Conservation (phyloP, 2,797 vertebrate genomes). For the Enteromius radiatus region DNA sequence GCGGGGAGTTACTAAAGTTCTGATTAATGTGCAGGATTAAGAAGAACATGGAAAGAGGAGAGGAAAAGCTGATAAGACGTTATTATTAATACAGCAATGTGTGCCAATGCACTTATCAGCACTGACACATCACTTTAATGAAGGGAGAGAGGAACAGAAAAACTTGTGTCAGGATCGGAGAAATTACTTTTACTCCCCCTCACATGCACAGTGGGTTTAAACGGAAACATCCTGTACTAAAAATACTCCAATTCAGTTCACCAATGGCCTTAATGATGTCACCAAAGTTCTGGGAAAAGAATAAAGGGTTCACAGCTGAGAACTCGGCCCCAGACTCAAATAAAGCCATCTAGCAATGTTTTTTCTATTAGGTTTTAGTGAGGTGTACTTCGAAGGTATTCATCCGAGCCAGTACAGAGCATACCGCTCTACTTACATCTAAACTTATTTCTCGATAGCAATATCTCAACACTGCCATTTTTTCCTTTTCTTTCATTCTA, state of each 20-base stretch:
- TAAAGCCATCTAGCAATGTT: not conserved
- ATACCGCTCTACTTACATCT: not conserved
- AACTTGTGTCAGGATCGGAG: not conserved
- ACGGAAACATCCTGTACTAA: constrained; percentile 21
- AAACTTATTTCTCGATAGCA: not conserved
- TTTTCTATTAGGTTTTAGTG: not conserved
- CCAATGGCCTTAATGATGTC: constrained; percentile 6
- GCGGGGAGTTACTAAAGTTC: not conserved
- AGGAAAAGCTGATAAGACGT: constrained; percentile 26
- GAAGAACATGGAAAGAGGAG: constrained; percentile 17
- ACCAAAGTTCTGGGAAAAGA: constrained; percentile 43
- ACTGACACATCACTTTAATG: constrained; percentile 38
- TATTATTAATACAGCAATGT: not conserved
- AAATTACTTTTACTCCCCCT: not conserved
- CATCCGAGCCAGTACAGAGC: not conserved
- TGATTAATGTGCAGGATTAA: constrained; percentile 22
- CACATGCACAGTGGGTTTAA: constrained; percentile 7
- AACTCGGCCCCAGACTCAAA: constrained; percentile 2
- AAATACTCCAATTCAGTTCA: constrained; percentile 39
- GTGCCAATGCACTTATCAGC: constrained; percentile 25
- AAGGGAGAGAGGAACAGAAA: constrained; percentile 29
- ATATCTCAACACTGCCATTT: not conserved
- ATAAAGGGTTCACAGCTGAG: constrained; percentile 45
- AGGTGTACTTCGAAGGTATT: not conserved
- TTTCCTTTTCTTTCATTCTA: not conserved